Evolutionary conservation across 2,797 vertebrate genomes (phyloP).

Genomic region (Protosalanx chinensis): DNA sequence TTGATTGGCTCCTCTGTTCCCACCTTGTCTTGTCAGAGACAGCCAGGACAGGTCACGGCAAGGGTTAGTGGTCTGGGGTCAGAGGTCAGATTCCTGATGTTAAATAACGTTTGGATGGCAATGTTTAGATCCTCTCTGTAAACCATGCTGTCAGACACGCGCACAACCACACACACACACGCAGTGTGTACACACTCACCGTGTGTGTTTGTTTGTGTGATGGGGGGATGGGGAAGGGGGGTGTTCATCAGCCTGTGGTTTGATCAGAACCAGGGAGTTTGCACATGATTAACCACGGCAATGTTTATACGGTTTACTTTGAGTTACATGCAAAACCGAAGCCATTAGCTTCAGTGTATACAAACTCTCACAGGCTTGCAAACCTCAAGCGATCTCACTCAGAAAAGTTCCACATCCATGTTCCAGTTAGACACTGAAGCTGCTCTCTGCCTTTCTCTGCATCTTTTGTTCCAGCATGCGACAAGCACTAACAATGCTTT

Average conservation of each 20-base stretch:
- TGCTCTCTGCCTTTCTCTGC: not conserved
- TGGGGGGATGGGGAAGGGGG: no score
- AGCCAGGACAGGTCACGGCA: conserved; percentile 3
- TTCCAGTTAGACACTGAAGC: not conserved
- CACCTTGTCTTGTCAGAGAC: conserved; percentile 14
- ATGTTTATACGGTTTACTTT: conserved; percentile 17
- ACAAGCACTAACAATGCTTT: not conserved
- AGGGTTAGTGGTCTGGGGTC: not conserved
- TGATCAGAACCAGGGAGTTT: conserved; percentile 6
- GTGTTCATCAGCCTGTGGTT: not conserved
- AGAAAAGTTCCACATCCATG: not conserved
- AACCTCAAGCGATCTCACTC: not conserved
- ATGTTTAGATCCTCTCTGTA: not conserved
- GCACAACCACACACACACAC: not conserved
- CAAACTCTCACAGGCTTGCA: not conserved
- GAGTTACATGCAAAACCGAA: not conserved
- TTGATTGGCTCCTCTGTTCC: conserved; percentile 5
- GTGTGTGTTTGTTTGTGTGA: not conserved
- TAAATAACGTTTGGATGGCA: conserved; percentile 4
- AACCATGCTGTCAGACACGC: not conserved
- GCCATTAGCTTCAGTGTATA: conserved; percentile 3
- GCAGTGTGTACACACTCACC: not conserved
- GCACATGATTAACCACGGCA: conserved; percentile 11
- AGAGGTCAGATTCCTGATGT: conserved; percentile 20
- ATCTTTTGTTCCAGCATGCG: not conserved